Evolutionary conservation across 2,113 vertebrate genomes (phyloP).

Genomic region (Odontesthes bonariensis): DNA sequence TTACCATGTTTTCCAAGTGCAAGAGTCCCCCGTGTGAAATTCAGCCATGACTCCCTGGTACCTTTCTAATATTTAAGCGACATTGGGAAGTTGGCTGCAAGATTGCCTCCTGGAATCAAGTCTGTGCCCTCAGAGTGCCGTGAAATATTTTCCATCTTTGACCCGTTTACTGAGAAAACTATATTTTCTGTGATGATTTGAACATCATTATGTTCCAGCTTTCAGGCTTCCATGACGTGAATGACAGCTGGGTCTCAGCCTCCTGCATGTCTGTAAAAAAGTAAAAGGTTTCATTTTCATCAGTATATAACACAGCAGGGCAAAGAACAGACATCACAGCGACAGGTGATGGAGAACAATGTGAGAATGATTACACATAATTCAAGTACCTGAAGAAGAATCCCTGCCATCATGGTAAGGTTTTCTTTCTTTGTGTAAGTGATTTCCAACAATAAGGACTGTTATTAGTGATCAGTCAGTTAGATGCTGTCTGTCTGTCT

Average conservation of each 20-base stretch:
- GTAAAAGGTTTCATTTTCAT: not conserved
- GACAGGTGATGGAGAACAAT: not conserved
- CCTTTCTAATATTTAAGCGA: conserved; percentile 44
- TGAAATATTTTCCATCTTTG: not conserved
- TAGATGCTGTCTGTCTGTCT: no score
- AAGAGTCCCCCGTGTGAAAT: conserved; percentile 30
- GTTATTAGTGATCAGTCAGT: no score
- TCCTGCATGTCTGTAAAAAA: not conserved
- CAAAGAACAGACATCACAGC: not conserved
- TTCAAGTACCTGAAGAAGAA: no score
- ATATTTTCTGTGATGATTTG: not conserved
- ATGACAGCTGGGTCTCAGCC: not conserved
- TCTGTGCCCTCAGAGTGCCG: conserved; percentile 5
- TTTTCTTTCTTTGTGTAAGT: no score
- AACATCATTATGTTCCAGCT: not conserved
- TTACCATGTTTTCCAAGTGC: conserved; percentile 9
- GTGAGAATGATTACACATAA: not conserved
- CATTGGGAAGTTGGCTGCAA: conserved; percentile 17
- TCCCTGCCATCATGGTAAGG: no score
- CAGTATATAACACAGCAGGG: not conserved
- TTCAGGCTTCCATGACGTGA: not conserved
- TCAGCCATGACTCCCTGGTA: conserved; percentile 44
- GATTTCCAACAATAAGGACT: no score
- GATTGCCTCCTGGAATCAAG: conserved; percentile 21
- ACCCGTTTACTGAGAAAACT: conserved; percentile 8